Evolutionary conservation across 2,888 invertebrate genomes (phyloP).

Genomic region (Morpho helenor): DNA sequence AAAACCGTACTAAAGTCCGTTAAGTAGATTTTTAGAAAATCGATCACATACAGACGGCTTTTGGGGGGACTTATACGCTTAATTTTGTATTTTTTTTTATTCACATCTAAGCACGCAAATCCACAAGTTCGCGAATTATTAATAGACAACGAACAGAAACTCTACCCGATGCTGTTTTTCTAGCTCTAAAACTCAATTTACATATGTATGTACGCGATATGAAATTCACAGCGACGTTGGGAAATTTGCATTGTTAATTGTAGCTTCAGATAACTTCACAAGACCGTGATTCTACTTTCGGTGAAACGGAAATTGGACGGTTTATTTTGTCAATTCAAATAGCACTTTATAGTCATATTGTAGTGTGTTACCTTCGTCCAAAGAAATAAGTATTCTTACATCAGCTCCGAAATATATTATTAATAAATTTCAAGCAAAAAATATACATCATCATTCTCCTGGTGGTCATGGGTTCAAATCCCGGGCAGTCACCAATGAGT

Average conservation of each 20-base stretch:
- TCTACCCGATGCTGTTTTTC: slow-evolving; percentile 46
- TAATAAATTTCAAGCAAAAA: too few species aligned
- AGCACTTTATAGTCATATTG: neutral
- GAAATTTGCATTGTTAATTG: slow-evolving; percentile 77
- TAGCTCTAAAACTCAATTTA: slow-evolving; percentile 55
- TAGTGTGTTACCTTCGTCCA: neutral
- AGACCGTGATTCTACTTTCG: slow-evolving; percentile 23
- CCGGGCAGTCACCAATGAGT: too few species aligned
- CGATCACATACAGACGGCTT: too few species aligned
- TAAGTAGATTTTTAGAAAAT: too few species aligned
- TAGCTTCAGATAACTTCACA: slow-evolving; percentile 40
- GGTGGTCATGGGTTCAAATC: too few species aligned
- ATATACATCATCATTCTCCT: too few species aligned
- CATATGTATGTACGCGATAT: slow-evolving; percentile 65
- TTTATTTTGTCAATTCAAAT: slow-evolving; percentile 18
- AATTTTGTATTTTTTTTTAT: too few species aligned
- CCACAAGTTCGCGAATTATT: neutral
- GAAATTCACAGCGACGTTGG: slow-evolving; percentile 66
- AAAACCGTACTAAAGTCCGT: too few species aligned
- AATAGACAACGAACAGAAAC: neutral
- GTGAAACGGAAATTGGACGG: slow-evolving; percentile 15
- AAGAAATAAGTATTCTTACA: neutral
- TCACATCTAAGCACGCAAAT: too few species aligned
- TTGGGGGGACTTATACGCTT: too few species aligned
- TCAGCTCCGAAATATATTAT: too few species aligned